phyloP scores from a whole-genome alignment of 2,113 vertebrate species.

The Anthoscopus minutus region DNA sequence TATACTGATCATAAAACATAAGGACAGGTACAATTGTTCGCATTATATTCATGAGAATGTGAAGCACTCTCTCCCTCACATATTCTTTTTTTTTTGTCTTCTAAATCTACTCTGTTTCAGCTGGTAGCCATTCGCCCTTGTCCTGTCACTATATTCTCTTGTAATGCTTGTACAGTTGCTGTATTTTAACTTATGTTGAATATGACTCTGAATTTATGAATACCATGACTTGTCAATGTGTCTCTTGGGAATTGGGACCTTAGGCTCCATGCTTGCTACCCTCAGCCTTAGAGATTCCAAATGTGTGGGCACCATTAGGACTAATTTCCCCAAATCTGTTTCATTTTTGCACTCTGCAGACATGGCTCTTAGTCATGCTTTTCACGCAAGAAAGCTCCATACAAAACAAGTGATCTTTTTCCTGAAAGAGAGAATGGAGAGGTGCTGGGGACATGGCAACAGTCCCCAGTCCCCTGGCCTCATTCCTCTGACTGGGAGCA shows the following conservation, averaged over 20 bases:
- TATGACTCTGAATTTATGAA: background rate
- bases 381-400: background rate
- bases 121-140: background rate
- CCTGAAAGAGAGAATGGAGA: background rate
- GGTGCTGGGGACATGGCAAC: rapidly evolving
- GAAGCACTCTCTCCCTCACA: background rate
- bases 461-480: too few species aligned
- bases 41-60: background rate
- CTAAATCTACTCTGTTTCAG: background rate
- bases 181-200: background rate
- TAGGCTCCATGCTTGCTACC: background rate
- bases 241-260: background rate
- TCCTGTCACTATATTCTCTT: background rate
- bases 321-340: background rate
- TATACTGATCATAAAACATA: background rate
- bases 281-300: background rate
- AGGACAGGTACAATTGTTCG: background rate
- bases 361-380: rapidly evolving
- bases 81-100: background rate
- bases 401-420: background rate
- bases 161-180: background rate
- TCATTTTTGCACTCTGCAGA: background rate
- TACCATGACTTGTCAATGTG: background rate
- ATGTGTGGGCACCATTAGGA: background rate
- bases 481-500: background rate